Conservation (phyloP, 2,888 invertebrate genomes). For the Anoplius nigerrimus region DNA sequence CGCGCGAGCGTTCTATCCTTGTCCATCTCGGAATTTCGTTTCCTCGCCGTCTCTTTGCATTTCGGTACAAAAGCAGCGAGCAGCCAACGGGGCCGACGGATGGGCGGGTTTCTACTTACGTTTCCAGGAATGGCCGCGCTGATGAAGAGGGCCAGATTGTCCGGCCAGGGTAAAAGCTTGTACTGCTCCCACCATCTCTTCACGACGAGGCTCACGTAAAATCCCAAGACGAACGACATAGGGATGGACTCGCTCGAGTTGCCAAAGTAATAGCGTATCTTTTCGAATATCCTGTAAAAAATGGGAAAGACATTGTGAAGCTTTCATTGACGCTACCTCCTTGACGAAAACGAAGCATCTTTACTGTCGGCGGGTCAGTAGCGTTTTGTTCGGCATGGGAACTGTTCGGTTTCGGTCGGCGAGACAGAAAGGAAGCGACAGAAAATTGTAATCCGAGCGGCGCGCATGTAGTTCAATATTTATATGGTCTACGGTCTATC, state of each 20-base stretch:
- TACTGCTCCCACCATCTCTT: conserved; percentile 98
- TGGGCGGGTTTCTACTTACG: conserved; percentile 79
- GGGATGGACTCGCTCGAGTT: conserved; percentile 93
- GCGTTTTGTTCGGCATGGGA: too few species aligned
- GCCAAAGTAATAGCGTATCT: conserved; percentile 89
- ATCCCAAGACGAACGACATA: conserved; percentile 96
- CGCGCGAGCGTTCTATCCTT: conserved; percentile 3
- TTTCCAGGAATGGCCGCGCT: conserved; percentile 94
- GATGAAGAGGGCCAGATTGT: conserved; percentile 92
- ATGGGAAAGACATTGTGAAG: conserved; percentile 1
- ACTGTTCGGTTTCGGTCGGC: too few species aligned
- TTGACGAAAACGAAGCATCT: neutral
- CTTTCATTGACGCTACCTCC: neutral
- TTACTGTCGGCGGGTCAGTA: neutral
- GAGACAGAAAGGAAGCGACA: neutral
- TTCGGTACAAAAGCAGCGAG: conserved; percentile 12
- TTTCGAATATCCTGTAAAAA: conserved; percentile 88
- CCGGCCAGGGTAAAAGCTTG: conserved; percentile 94
- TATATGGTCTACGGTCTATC: conserved; percentile 21
- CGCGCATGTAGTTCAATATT: conserved; percentile 15
- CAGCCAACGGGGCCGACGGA: neutral
- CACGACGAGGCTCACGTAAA: conserved; percentile 94
- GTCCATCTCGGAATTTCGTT: conserved; percentile 4
- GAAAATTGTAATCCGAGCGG: neutral
- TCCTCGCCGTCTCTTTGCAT: conserved; percentile 1